A percentile compares a stretch with the other conserved stretches of the same genome.
These are phyloP conservation scores for Parelbella ahira DNA, from an alignment of 2,888 invertebrate species.

Conservation along the genomic window DNA sequence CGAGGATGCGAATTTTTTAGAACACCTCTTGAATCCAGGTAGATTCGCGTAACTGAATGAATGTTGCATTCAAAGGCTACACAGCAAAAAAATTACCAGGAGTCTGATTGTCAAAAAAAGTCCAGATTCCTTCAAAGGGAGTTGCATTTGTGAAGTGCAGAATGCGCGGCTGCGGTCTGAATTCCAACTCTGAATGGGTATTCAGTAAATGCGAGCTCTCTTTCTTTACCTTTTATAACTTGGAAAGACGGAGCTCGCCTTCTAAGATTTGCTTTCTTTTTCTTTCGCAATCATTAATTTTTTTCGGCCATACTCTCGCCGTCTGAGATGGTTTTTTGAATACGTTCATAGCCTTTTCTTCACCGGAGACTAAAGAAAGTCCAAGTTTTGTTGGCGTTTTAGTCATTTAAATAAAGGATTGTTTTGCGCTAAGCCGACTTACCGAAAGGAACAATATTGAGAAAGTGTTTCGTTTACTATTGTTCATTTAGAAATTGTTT, in stretches of 20 bases:
- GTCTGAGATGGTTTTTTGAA: constrained; percentile 33
- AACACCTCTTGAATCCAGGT: constrained; percentile 5
- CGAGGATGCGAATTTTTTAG: neutral
- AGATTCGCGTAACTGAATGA: constrained; percentile 15
- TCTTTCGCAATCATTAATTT: constrained; percentile 50
- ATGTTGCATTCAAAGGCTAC: constrained; percentile 28
- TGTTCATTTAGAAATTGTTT: constrained; percentile 19
- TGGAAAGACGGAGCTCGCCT: constrained; percentile 69
- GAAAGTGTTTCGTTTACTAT: constrained; percentile 13
- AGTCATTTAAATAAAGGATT: constrained; percentile 23
- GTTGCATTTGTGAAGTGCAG: constrained; percentile 43
- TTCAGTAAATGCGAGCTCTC: constrained; percentile 76
- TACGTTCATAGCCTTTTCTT: constrained; percentile 23
- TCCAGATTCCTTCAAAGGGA: constrained; percentile 53
- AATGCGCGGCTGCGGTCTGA: constrained; percentile 63
- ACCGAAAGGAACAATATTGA: constrained; percentile 14
- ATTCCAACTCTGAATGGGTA: constrained; percentile 70
- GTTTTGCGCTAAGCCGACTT: constrained; percentile 11
- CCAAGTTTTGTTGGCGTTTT: constrained; percentile 20
- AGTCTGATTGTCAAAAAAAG: constrained; percentile 73
- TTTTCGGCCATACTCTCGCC: constrained; percentile 39
- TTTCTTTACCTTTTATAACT: constrained; percentile 71
- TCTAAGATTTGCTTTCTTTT: constrained; percentile 55
- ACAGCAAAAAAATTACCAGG: constrained; percentile 41
- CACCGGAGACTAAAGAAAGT: constrained; percentile 15